A percentile compares a stretch with the other conserved stretches of the same genome.
phyloP scores from a whole-genome alignment of 2,888 invertebrate species.

The Parochlus steinenii region DNA sequence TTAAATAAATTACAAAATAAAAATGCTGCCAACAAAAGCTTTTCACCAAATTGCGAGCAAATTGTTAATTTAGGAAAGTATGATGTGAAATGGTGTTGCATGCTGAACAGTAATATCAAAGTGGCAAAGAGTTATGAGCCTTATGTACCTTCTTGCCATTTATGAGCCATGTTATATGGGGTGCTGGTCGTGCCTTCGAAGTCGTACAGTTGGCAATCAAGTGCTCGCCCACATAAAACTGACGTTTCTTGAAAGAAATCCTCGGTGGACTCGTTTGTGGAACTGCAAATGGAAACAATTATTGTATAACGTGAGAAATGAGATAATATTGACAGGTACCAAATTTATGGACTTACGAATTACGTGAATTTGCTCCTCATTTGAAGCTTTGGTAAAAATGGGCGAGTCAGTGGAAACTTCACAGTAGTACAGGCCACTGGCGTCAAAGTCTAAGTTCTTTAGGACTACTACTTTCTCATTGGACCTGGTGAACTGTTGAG shows the following conservation, averaged over 20 bases:
- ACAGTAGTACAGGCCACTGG: conserved; percentile 64
- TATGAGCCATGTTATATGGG: conserved; percentile 54
- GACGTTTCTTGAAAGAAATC: conserved; percentile 45
- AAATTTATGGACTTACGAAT: conserved; percentile 50
- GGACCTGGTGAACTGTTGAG: conserved; percentile 32
- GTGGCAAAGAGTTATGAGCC: conserved; percentile 1
- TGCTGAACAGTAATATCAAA: too few relatives aligned
- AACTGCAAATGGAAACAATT: conserved; percentile 24
- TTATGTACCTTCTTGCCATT: conserved; percentile 45
- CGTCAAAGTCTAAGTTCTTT: conserved; percentile 56
- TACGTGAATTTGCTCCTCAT: conserved; percentile 57
- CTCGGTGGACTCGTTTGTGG: conserved; percentile 45
- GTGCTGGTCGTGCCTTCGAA: conserved; percentile 46
- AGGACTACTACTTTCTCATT: conserved; percentile 44
- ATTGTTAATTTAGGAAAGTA: too few relatives aligned
- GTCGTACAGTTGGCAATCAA: conserved; percentile 54
- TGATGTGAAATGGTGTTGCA: too few relatives aligned
- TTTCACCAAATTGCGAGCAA: background rate
- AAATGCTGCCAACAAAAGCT: background rate
- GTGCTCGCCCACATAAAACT: conserved; percentile 44
- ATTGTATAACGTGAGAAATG: background rate
- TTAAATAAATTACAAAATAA: background rate
- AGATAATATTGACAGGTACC: background rate
- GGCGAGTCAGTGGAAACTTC: conserved; percentile 69
- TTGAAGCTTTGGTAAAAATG: conserved; percentile 65